Percentiles rank a stretch among this genome's conserved stretches.
Conservation (phyloP, 2,113 vertebrate species). For the Leptodactylus fuscus region DNA sequence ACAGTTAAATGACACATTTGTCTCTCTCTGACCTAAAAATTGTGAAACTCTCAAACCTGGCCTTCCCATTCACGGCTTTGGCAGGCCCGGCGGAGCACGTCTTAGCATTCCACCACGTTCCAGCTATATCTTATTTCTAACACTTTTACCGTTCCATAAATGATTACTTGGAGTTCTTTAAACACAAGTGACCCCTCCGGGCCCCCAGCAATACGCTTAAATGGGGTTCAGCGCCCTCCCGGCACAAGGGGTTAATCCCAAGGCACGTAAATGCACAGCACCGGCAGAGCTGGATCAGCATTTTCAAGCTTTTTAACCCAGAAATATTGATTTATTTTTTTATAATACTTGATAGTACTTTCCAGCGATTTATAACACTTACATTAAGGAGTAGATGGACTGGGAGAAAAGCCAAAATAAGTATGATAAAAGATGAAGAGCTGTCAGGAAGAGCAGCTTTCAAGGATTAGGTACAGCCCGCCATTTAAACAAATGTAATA, state of each 20-base stretch:
- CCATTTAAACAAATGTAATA: conserved; percentile 67
- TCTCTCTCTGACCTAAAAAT: neutral
- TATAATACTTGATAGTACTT: conserved; percentile 79
- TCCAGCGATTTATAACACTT: conserved; percentile 80
- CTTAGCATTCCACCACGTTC: neutral
- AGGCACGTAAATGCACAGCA: conserved; percentile 45
- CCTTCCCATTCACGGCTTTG: neutral
- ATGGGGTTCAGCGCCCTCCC: conserved; percentile 39
- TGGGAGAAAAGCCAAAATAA: conserved; percentile 75
- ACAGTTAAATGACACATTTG: neutral
- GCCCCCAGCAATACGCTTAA: conserved; percentile 2
- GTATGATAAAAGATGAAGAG: conserved; percentile 74
- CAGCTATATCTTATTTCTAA: neutral
- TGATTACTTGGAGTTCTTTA: conserved; percentile 10
- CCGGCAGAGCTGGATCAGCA: conserved; percentile 74
- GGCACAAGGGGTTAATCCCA: conserved; percentile 31
- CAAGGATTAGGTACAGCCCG: conserved; percentile 68
- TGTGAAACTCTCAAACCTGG: neutral
- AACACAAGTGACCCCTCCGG: conserved; percentile 30
- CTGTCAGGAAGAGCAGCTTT: conserved; percentile 73
- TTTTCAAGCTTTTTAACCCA: conserved; percentile 79
- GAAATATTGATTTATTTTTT: conserved; percentile 81
- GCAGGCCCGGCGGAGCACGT: neutral
- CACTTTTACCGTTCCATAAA: conserved; percentile 21
- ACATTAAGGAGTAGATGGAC: conserved; percentile 80